Base-by-base conservation (phyloP, 1,140 invertebrate genomes). In the Mactra quadrangularis region DNA sequence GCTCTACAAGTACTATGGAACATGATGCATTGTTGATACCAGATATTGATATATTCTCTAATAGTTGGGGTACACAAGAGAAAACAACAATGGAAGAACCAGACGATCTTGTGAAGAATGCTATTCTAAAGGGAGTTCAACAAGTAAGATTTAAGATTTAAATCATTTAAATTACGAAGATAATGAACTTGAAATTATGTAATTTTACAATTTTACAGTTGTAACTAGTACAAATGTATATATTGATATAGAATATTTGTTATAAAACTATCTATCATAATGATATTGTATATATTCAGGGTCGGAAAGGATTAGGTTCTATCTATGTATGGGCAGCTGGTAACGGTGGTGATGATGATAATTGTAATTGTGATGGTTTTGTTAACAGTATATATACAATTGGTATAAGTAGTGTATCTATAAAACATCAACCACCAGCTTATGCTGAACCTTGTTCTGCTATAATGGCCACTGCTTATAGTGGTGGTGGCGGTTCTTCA, bases 301-400 rank as follows among this genome's bases (percentile, higher is more conserved):
- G 25, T 31, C 55, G n/a, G 25, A 31, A 31, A 25, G 55, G 22
- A 25, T n/a, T n/a, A 27, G 55, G 55, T 9, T 13, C 25, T 1
- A 59, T 59, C 15, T 59, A 59, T 31, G 25, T 59, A 31, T 59
- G 15, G 1, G 55, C 55, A 3, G 25, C 19, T 22, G 55, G 55
- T 29, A 59, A 59, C 22, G 17, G 55, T 1, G n/a, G 55, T 1
- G 15, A 2, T 13, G 25, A 25, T 1, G 25, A 27, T 22, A 22
- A 59, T 31, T 59, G 55, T 22, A 59, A 59, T 22, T n/a, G 11
- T 13, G 55, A 59, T 9, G 55, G 55, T 22, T 59, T n/a, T 59
- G 55, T 9, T 0, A 59, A 59, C n/a, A 59, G 55, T 31, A 59
- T 59, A 13, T 59, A 59, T 22, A 59, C 55, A n/a, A 59, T 6